A percentile compares a stretch with the other conserved stretches of the same genome.
Evolutionary conservation across 2,113 vertebrate species (phyloP).

Genomic region (Pelodiscus sinensis): DNA sequence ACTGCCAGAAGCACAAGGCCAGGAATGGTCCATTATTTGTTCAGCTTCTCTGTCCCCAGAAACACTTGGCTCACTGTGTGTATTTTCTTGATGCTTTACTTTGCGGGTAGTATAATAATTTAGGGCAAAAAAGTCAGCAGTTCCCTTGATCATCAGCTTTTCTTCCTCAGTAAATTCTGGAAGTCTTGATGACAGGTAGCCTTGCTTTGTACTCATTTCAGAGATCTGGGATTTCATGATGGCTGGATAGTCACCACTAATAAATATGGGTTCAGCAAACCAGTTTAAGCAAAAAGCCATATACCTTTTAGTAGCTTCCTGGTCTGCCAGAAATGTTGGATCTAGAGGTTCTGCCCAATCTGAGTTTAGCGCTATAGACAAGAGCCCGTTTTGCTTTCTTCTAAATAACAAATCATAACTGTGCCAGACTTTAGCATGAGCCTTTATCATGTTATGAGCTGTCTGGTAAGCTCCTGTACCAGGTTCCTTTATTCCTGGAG

Average conservation of each 20-base stretch:
- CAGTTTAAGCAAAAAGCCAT: slow-evolving; percentile 79
- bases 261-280: slow-evolving; percentile 86
- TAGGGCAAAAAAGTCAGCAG: slow-evolving; percentile 86
- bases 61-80: slow-evolving; percentile 44
- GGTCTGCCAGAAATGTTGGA: slow-evolving; percentile 62
- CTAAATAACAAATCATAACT: slow-evolving; percentile 78
- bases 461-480: slow-evolving; percentile 78
- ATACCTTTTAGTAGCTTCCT: slow-evolving; percentile 70
- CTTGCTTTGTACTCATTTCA: slow-evolving; percentile 70
- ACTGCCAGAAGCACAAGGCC: slow-evolving; percentile 70
- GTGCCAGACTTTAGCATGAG: slow-evolving; percentile 83
- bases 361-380: slow-evolving; percentile 80
- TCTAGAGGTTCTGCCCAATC: slow-evolving; percentile 79
- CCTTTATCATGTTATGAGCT: slow-evolving; percentile 82
- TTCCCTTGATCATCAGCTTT: slow-evolving; percentile 78
- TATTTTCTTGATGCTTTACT: slow-evolving; percentile 64
- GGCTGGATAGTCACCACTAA: slow-evolving; percentile 84
- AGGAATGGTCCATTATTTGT: slow-evolving; percentile 78
- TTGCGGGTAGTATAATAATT: slow-evolving; percentile 85
- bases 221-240: slow-evolving; percentile 79
- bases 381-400: slow-evolving; percentile 69
- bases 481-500: slow-evolving; percentile 74
- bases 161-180: slow-evolving; percentile 80
- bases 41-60: slow-evolving; percentile 69
- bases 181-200: slow-evolving; percentile 67